phyloP scores from a whole-genome alignment of 1,140 invertebrate species.

The Matsumurasca onukii region DNA sequence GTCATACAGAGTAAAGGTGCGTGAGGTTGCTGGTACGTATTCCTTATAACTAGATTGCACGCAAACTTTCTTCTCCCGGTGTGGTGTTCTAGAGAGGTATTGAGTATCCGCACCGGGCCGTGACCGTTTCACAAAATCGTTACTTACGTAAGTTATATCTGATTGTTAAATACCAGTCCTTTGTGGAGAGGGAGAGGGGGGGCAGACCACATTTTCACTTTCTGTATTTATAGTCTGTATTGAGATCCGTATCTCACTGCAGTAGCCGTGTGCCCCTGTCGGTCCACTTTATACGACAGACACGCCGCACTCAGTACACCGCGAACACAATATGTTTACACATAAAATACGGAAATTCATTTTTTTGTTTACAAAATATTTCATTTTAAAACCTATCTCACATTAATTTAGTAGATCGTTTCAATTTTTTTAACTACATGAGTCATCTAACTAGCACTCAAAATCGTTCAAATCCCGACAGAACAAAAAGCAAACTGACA shows the following conservation, averaged over 20 bases:
- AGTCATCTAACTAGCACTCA: too few relatives aligned
- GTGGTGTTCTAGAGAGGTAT: not conserved
- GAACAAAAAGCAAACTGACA: too few relatives aligned
- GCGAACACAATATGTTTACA: too few relatives aligned
- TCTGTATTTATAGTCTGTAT: constrained; percentile 17
- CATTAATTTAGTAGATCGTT: too few relatives aligned
- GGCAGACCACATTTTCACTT: constrained; percentile 4
- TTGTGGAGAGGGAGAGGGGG: constrained; percentile 13
- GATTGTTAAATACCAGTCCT: constrained; percentile 23
- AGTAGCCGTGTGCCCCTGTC: too few relatives aligned
- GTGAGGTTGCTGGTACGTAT: not conserved
- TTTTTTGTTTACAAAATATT: too few relatives aligned
- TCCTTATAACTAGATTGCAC: constrained; percentile 15
- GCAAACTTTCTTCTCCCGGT: not conserved
- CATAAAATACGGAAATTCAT: too few relatives aligned
- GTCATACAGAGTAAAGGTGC: not conserved
- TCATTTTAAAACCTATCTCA: too few relatives aligned
- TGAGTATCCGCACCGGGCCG: not conserved
- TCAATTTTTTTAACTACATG: too few relatives aligned
- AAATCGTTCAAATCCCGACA: too few relatives aligned
- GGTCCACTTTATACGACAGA: too few relatives aligned
- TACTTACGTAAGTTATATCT: constrained; percentile 25
- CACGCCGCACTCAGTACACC: too few relatives aligned
- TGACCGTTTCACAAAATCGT: constrained; percentile 24
- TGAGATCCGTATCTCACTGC: constrained; percentile 6